Base-by-base conservation (phyloP, 2,797 vertebrate species). In the Myripristis murdjan region DNA sequence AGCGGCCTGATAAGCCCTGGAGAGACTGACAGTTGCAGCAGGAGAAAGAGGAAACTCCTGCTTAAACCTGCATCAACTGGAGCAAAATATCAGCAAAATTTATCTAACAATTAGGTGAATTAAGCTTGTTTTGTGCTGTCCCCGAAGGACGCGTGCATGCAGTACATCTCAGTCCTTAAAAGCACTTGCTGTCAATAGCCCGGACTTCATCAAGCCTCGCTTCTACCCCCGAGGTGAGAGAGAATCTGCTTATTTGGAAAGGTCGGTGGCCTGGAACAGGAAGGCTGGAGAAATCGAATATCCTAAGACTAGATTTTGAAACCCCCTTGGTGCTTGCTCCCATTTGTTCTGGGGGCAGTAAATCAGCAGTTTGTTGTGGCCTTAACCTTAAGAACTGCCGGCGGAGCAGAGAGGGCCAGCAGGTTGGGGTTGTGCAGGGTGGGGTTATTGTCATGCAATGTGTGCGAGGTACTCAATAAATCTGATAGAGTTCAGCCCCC, bases 1-100 rank as follows among this genome's bases (percentile, higher is more conserved):
- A 85, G 77, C 67, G 16, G 70, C 77, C 86, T 70, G 93, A 95
- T 95, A 94, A 94, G 89, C 85, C 56, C 72, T 49, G 64, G 59
- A 72, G 75, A 84, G 68, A 75, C 64, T 59, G 83, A 72, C 75
- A 70, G 77, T 70, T 79, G 83, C 73, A 74, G 77, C 58, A 37
- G 47, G 44, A 61, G 66, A 68, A 54, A 83, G 73, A 37, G 6
- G 28, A 69, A 49, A 65, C 60, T 73, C 70, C 23, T 15, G 23
- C 59, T 60, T 1, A 12, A 57, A 81, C 64, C 78, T 63, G 54
- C 62, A 70, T 64, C 53, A 64, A 59, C 47, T 83, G 66, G 64
- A 86, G 67, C 60, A 64, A 77, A 87, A 86, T 77, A 88, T 84
- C 82, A 73, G 68, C 82, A 66, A 79, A 91, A 91, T 92, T 83